A percentile compares a stretch with the other conserved stretches of the same genome.
Evolutionary conservation across 2,888 invertebrate species (phyloP).

Genomic region (Orgyia antiqua): DNA sequence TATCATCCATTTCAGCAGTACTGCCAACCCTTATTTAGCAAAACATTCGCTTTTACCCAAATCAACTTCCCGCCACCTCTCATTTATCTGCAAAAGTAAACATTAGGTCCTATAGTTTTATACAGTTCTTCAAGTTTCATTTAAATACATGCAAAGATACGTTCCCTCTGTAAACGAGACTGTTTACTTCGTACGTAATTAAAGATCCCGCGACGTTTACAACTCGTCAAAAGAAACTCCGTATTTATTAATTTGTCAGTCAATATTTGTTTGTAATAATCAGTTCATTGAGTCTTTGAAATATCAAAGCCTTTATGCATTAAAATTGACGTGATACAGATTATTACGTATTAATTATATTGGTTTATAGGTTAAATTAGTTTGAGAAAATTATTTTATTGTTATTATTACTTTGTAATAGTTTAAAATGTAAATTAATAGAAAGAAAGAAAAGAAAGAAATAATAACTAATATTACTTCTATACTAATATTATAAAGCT

Average conservation of each 20-base stretch:
- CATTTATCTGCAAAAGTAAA: constrained; percentile 54
- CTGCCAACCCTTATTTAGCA: too few species aligned
- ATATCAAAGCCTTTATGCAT: constrained; percentile 8
- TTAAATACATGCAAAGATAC: constrained; percentile 66
- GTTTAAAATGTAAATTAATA: too few species aligned
- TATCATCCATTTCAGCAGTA: too few species aligned
- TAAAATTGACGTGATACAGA: constrained; percentile 6
- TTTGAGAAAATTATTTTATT: too few species aligned
- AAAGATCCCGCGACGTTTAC: constrained; percentile 56
- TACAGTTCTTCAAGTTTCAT: constrained; percentile 69
- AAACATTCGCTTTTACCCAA: constrained; percentile 20
- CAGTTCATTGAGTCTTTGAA: constrained; percentile 45
- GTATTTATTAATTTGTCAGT: constrained; percentile 69
- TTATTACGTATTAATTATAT: too few species aligned
- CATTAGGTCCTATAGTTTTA: constrained; percentile 57
- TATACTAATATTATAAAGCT: too few species aligned
- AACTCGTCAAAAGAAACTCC: constrained; percentile 64
- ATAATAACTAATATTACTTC: too few species aligned
- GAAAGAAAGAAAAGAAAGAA: too few species aligned
- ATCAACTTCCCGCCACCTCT: constrained; percentile 26
- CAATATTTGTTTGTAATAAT: constrained; percentile 73
- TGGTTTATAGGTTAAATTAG: too few species aligned
- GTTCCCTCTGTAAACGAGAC: constrained; percentile 61
- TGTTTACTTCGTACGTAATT: constrained; percentile 65
- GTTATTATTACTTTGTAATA: too few species aligned